Evolutionary conservation across 2,888 invertebrate species (phyloP).

Genomic region (Hypsopygia costalis): DNA sequence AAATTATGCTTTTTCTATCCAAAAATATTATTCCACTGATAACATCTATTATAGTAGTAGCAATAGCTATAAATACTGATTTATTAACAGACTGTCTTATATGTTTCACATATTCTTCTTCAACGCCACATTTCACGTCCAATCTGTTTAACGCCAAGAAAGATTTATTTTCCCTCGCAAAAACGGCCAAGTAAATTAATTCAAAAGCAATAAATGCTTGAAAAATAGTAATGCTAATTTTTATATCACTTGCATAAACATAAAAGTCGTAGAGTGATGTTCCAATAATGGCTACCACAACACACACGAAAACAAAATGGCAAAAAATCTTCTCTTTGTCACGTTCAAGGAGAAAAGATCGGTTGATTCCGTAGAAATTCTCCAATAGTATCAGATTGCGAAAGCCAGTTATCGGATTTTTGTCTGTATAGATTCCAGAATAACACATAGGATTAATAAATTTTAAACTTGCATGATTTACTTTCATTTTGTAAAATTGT

Average conservation of each 20-base stretch:
- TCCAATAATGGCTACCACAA: conserved; percentile 14
- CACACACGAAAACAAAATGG: conserved; percentile 26
- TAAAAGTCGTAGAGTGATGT: conserved; percentile 26
- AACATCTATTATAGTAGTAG: conserved; percentile 33
- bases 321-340: conserved; percentile 25
- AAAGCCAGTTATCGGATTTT: conserved; percentile 24
- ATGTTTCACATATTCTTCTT: conserved; percentile 22
- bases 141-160: conserved; percentile 34
- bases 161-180: conserved; percentile 25
- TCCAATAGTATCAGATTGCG: conserved; percentile 36
- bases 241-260: conserved; percentile 11
- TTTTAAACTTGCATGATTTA: too few relatives aligned
- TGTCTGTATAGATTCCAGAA: neutral
- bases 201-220: conserved; percentile 28
- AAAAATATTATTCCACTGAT: conserved; percentile 26
- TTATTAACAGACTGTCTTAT: conserved; percentile 21
- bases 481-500: too few relatives aligned
- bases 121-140: conserved; percentile 38
- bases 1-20: conserved; percentile 17
- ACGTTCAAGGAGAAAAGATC: conserved; percentile 35
- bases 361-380: conserved; percentile 44
- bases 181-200: conserved; percentile 22
- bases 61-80: conserved; percentile 18
- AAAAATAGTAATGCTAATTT: conserved; percentile 18
- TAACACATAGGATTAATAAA: too few relatives aligned